Base-by-base conservation (phyloP, 92 coral and sea anemone species). In the Phymanthus crucifer region DNA sequence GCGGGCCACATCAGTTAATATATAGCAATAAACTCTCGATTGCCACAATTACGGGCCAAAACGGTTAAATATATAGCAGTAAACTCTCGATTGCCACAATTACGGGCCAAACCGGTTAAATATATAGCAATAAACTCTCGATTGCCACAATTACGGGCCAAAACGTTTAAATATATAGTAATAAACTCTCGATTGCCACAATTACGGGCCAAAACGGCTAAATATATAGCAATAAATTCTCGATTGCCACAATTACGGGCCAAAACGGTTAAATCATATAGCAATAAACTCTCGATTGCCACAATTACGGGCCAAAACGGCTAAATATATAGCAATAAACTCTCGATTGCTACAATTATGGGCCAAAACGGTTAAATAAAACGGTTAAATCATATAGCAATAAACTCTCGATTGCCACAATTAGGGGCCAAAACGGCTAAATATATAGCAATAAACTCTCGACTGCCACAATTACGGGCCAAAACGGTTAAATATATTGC, bases 201-300 rank as follows among this genome's bases (percentile, higher is more conserved):
- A n/a, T n/a, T n/a, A n/a, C n/a, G n/a, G n/a, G n/a, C n/a, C n/a
- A n/a, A n/a, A n/a, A n/a, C n/a, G n/a, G n/a, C n/a, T n/a, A n/a
- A n/a, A n/a, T n/a, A n/a, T n/a, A n/a, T n/a, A n/a, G n/a, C n/a
- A n/a, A n/a, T n/a, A n/a, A n/a, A n/a, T n/a, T n/a, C n/a, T n/a
- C n/a, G n/a, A n/a, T n/a, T n/a, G 70, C 70, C 70, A 24, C 70
- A 32, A 64, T 2, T 32, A 64, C 70, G 70, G 70, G 70, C 70
- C 70, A 16, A 64, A 47, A 3, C 40, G 14, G 16, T 47, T 47
- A 1, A 64, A 24, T 64, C n/a, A n/a, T 2, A 3, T 3, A 2
- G 35, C 11, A 16, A 24, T 16, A 64, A 14, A 16, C 32, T 64
- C 31, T 4, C 16, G 14, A 10, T 64, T n/a, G 70, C 70, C 70